A percentile compares a stretch with the other conserved stretches of the same genome.
Conservation (phyloP, 2,113 vertebrate species). For the Upupa epops region DNA sequence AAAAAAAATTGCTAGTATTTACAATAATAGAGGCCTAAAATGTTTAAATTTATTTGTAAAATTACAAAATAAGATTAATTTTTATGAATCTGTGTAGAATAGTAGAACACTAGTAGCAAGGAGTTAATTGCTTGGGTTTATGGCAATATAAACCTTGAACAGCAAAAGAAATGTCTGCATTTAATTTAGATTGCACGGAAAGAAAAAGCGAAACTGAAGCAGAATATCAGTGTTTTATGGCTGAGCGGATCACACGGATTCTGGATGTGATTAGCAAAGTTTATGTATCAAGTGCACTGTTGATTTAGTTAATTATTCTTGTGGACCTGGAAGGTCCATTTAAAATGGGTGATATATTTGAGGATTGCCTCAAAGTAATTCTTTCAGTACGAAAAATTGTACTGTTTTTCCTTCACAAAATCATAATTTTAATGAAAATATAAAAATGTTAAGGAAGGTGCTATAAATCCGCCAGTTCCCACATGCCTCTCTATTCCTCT, state of each 20-base stretch:
- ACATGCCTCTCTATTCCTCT: too few species aligned
- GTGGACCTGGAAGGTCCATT: not conserved
- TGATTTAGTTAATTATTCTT: not conserved
- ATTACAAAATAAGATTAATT: not conserved
- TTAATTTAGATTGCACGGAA: not conserved
- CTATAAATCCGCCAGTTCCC: not conserved
- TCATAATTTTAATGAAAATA: not conserved
- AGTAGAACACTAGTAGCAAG: not conserved
- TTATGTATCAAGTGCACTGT: not conserved
- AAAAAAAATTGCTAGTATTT: not conserved
- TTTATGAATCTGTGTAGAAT: not conserved
- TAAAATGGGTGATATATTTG: not conserved
- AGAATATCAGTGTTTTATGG: not conserved
- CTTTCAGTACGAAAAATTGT: not conserved
- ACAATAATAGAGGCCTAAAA: not conserved
- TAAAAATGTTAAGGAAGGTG: not conserved
- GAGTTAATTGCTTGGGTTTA: not conserved
- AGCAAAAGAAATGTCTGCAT: not conserved
- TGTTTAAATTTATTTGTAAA: not conserved
- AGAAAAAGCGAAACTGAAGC: not conserved
- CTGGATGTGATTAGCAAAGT: not conserved
- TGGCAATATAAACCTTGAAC: not conserved
- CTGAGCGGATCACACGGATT: not conserved
- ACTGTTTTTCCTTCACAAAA: not conserved
- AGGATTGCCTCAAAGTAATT: not conserved